Conservation (phyloP, 2,113 vertebrate genomes). For the Talpa occidentalis region DNA sequence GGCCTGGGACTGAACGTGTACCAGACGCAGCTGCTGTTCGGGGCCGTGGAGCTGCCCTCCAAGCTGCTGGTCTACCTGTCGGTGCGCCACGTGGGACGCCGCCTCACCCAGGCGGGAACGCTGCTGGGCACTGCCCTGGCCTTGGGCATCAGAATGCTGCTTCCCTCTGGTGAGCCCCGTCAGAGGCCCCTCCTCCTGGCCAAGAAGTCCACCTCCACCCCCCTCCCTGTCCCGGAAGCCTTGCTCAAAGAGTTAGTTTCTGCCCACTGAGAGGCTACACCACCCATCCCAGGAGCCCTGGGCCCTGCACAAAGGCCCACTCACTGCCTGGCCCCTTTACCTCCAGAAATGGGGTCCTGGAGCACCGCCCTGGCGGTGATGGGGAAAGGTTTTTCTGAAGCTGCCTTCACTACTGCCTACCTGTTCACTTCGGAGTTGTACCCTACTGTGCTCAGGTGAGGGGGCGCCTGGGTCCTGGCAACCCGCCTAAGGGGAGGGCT, state of each 20-base stretch:
- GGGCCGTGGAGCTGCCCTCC: constrained; percentile 88
- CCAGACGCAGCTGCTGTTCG: constrained; percentile 91
- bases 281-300: background rate
- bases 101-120: constrained; percentile 85
- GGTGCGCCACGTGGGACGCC: constrained; percentile 86
- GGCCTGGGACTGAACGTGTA: constrained; percentile 90
- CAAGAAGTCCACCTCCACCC: background rate
- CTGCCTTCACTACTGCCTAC: constrained; percentile 87
- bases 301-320: background rate
- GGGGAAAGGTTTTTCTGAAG: constrained; percentile 90
- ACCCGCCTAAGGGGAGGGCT: background rate
- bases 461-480: constrained; percentile 73
- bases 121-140: constrained; percentile 86
- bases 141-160: constrained; percentile 84
- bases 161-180: constrained; percentile 83
- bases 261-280: background rate
- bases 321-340: background rate
- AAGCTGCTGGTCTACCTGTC: constrained; percentile 87
- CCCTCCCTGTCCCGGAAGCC: background rate
- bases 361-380: constrained; percentile 85
- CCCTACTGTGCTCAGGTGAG: constrained; percentile 94
- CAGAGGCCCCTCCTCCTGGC: background rate
- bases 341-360: constrained; percentile 82
- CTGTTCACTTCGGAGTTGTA: constrained; percentile 92
- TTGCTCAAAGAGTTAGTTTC: background rate